A percentile compares a stretch with the other conserved stretches of the same genome.
Conservation (phyloP, 2,113 vertebrate species). For the Siniperca chuatsi region DNA sequence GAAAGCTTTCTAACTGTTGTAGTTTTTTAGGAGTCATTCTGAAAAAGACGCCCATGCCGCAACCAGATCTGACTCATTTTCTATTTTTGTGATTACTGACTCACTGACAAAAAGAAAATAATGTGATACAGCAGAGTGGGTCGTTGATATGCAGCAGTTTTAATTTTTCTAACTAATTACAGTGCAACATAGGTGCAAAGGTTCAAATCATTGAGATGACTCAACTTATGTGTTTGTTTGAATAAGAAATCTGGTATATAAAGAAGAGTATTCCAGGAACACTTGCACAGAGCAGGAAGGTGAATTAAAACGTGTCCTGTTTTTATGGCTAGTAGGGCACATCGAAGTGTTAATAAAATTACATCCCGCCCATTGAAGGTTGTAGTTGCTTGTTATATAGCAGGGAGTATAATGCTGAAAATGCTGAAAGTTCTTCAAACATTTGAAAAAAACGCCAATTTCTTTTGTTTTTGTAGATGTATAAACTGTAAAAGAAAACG, state of each 20-base stretch:
- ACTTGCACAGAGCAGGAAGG: neutral
- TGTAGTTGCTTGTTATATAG: neutral
- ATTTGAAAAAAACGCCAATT: neutral
- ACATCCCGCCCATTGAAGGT: neutral
- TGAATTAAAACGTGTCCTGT: neutral
- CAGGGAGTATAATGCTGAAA: neutral
- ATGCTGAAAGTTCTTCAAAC: conserved; percentile 6
- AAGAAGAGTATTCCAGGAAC: neutral
- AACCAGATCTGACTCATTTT: conserved; percentile 30
- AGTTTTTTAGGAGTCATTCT: conserved; percentile 36
- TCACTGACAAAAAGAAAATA: conserved; percentile 18
- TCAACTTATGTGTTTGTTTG: neutral
- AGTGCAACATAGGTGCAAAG: conserved; percentile 14
- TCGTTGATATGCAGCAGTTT: conserved; percentile 8
- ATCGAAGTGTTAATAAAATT: neutral
- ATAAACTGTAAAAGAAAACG: conserved; percentile 12
- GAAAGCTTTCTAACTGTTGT: conserved; percentile 38
- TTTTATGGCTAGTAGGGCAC: neutral
- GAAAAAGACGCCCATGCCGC: neutral
- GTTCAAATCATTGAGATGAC: conserved; percentile 1
- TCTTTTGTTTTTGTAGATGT: neutral
- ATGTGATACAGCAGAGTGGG: conserved; percentile 32
- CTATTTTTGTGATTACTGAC: conserved; percentile 30
- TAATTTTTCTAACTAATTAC: conserved; percentile 26
- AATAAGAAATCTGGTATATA: neutral